Evolutionary conservation across 2,113 vertebrate genomes (phyloP).

Genomic region (Copsychus sechellarum): DNA sequence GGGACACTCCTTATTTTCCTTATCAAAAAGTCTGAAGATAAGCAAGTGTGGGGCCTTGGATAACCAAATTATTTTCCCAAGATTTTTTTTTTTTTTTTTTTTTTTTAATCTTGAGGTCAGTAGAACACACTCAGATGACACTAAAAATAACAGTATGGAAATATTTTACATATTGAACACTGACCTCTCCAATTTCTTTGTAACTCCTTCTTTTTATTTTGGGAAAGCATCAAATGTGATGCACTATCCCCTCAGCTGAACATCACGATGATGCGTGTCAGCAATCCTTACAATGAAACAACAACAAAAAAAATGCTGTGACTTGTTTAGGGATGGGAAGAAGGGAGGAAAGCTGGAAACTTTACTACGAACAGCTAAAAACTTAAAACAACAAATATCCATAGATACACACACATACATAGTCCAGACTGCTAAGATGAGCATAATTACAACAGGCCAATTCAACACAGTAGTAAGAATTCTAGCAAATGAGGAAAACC

Average conservation of each 20-base stretch:
- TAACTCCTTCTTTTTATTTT: background rate
- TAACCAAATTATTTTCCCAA: slow-evolving; percentile 10
- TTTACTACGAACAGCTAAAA: background rate
- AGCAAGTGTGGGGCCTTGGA: slow-evolving; percentile 18
- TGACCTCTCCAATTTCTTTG: background rate
- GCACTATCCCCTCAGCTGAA: background rate
- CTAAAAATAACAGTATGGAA: background rate
- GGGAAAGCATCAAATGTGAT: background rate
- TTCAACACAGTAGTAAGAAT: background rate
- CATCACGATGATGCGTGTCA: background rate
- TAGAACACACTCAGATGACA: background rate
- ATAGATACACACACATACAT: rapidly evolving
- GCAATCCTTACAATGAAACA: background rate
- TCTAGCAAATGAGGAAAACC: background rate
- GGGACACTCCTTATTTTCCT: slow-evolving; percentile 35
- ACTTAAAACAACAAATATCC: background rate
- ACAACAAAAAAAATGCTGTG: background rate
- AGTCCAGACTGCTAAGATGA: background rate
- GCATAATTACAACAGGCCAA: background rate
- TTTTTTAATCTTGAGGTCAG: background rate
- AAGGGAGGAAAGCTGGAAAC: background rate
- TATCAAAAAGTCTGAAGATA: slow-evolving; percentile 40
- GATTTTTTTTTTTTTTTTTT: background rate
- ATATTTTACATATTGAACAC: background rate
- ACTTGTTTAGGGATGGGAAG: background rate